phyloP scores from a whole-genome alignment of 2,888 invertebrate species.

The Pachycephus smyrnensis region DNA sequence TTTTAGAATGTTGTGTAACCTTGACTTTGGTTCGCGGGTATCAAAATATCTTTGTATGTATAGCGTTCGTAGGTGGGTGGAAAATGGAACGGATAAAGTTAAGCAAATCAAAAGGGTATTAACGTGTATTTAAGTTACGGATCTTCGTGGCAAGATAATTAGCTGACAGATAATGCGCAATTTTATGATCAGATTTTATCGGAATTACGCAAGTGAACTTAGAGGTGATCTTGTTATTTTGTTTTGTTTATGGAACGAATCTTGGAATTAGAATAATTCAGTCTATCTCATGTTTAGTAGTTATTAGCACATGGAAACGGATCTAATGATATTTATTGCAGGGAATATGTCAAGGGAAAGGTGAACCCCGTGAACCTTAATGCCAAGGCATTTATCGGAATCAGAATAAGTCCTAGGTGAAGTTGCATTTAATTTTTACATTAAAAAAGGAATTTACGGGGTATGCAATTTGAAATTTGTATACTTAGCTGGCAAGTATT shows the following conservation, averaged over 20 bases:
- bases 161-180: background rate
- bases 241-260: background rate
- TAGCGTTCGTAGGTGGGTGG: background rate
- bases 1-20: background rate
- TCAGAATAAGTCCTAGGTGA: background rate
- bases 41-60: too few species aligned
- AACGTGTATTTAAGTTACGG: background rate
- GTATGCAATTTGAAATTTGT: background rate
- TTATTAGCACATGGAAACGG: background rate
- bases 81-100: background rate
- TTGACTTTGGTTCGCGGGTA: background rate
- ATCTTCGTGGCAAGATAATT: background rate
- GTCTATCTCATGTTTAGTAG: background rate
- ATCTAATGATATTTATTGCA: background rate
- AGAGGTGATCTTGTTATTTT: background rate
- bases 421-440: background rate
- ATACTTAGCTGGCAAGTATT: too few species aligned
- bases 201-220: background rate
- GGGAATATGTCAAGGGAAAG: conserved; percentile 44
- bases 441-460: background rate
- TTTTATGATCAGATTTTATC: background rate
- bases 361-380: conserved; percentile 34
- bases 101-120: background rate
- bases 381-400: conserved; percentile 35
- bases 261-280: background rate